phyloP scores from a whole-genome alignment of 2,113 vertebrate species.

The Nothobranchius furzeri region DNA sequence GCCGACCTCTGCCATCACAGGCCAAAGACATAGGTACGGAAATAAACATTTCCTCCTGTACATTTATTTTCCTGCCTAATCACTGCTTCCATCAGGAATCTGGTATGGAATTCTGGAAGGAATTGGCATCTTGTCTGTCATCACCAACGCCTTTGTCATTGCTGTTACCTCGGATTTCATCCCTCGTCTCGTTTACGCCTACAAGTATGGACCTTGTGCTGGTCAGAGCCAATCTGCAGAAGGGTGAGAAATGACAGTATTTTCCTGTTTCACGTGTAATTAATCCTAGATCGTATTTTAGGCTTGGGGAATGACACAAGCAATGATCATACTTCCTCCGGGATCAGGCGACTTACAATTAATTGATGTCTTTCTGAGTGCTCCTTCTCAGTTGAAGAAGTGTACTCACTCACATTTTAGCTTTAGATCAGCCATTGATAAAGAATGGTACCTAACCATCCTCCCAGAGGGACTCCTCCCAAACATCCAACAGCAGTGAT shows the following conservation, averaged over 20 bases:
- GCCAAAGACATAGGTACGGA: constrained; percentile 92
- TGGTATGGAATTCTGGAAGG: constrained; percentile 96
- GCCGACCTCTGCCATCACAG: constrained; percentile 90
- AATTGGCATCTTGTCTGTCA: constrained; percentile 94
- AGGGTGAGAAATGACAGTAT: constrained; percentile 78
- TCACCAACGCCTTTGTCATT: constrained; percentile 97
- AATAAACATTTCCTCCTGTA: constrained; percentile 25
- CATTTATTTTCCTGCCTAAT: neutral
- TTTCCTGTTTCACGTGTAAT: neutral
- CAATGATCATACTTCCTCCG: too few relatives aligned
- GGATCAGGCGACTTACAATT: too few relatives aligned
- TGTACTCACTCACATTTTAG: too few relatives aligned
- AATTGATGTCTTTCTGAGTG: too few relatives aligned
- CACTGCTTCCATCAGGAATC: constrained; percentile 81
- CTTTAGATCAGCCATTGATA: too few relatives aligned
- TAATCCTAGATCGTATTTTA: too few relatives aligned
- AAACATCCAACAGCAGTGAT: too few relatives aligned
- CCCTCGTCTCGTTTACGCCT: constrained; percentile 93
- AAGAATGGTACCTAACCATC: too few relatives aligned
- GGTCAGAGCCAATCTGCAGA: constrained; percentile 88
- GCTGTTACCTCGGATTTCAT: constrained; percentile 97
- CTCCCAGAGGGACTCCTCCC: too few relatives aligned
- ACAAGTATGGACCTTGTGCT: constrained; percentile 94
- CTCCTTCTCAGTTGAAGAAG: too few relatives aligned
- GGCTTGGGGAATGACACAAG: too few relatives aligned